Base-by-base conservation (phyloP, 2,797 vertebrate genomes). In the Sebastes hopkinsi region DNA sequence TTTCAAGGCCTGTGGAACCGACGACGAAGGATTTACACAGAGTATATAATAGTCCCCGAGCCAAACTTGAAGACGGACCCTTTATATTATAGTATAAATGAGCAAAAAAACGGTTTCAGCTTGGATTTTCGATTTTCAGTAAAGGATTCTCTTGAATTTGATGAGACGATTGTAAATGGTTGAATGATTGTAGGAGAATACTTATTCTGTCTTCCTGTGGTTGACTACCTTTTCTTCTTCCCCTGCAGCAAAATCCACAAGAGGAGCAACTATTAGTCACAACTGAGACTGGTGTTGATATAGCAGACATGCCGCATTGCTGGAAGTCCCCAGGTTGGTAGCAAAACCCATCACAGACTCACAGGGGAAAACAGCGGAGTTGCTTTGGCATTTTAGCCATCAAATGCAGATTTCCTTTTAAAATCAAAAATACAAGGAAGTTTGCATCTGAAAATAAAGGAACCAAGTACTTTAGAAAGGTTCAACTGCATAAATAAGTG, bases 1-100 rank as follows among this genome's bases (percentile, higher is more conserved):
- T 86, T 90, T 82, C 83, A 81, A 80, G 81, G 66, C 27, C 56
- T 20, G 34, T 50, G 22, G 52, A 80, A 67, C 81, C 38, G 75
- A 79, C 70, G 82, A 66, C 6, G 5, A 75, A 54, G 55, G 79
- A 64, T 42, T 82, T 70, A 65, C 8, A 55, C 25, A 30, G 6
- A 65, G 72, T 54, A 64, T 52, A 38, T 46, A 13, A 75, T 22
- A 36, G 8, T 54, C 23, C 25, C 65, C 23, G 22, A 66, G 72
- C 38, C 5, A 78, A 14, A 76, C 70, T 6, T 12, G 3, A 25
- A 58, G 55, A 22, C 8, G 69, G 46, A 36, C 11, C 5, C 52
- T 13, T 12, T 32, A 70, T 59, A 36, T n/a, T 60, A 27, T 8
- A 29, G 34, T 59, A 46, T 56, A 58, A 50, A 70, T 46, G 14